Base-by-base conservation (phyloP, 2,888 invertebrate genomes). In the Apotomis turbidana region DNA sequence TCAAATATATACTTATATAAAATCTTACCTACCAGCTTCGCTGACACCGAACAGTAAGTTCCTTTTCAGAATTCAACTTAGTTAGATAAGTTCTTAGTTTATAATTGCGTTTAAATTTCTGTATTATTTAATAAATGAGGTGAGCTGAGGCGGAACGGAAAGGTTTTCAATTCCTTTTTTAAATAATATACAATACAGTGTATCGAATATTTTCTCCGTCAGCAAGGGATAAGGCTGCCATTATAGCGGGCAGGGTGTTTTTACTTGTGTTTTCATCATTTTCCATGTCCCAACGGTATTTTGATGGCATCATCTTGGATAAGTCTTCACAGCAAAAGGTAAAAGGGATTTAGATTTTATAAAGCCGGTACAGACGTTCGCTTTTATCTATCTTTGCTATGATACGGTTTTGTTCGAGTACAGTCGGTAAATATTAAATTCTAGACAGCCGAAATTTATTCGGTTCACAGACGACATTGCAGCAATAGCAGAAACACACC, bases 321-420 rank as follows among this genome's bases (percentile, higher is more conserved):
- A 55, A 64, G 36, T 66, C 46, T n/a, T 12, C 0, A 57, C 5
- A n/a, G 44, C 8, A 66, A 27, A 44, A 8, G 27, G n/a, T 46
- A 51, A 51, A 61, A 64, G 6, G 54, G 52, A 36, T 41, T 41
- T 41, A 36, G 52, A 64, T 64, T 63, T 64, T 54, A 54, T 63
- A 41, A 41, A 52, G 15, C 38, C 10, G 52, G 15, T 12, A 44
- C 6, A 15, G 38, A 54, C 13, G 0, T 64, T 64, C 38, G 58
- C 12, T 55, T 10, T 44, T 55, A 27, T 54, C 44, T 8, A 10
- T 8, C 44, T 8, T 8, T 8, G 54, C 13, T n/a, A 38, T 52
- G n/a, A 52, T 13, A 36, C 36, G 13, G 6, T 60, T 15, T 61
- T n/a, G 9, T 46, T 10, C 1, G 15, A 3, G 10, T 10, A 3